Percentiles rank a stretch among this genome's conserved stretches.
These are phyloP conservation scores for Ostrea edulis DNA, from an alignment of 1,140 invertebrate species.

Conservation along the genomic window DNA sequence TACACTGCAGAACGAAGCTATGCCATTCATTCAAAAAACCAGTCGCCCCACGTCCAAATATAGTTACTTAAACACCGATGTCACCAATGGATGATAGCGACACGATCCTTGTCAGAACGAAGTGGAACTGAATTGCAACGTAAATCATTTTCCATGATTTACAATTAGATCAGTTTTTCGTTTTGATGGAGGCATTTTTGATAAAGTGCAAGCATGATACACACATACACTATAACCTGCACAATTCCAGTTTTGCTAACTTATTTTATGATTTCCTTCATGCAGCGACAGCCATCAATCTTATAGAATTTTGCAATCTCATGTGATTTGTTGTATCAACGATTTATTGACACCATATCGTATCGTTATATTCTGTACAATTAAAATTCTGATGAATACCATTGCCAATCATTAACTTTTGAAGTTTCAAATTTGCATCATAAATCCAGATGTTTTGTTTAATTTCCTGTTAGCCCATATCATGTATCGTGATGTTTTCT, in stretches of 20 bases:
- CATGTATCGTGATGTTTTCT: too few species aligned
- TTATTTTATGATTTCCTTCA: not conserved
- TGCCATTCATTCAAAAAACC: conserved; percentile 15
- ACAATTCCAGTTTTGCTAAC: not conserved
- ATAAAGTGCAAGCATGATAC: not conserved
- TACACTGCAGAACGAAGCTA: not conserved
- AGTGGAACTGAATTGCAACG: not conserved
- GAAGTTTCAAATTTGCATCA: too few species aligned
- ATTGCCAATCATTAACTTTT: too few species aligned
- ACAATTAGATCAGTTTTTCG: not conserved
- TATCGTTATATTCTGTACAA: too few species aligned
- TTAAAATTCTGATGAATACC: too few species aligned
- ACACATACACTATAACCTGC: too few species aligned
- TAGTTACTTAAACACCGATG: not conserved
- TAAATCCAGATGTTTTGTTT: too few species aligned
- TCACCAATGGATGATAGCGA: not conserved
- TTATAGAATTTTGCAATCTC: conserved; percentile 17
- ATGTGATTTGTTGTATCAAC: conserved; percentile 27
- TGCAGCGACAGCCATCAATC: not conserved
- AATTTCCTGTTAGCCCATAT: too few species aligned
- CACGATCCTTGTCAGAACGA: not conserved
- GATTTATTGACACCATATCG: conserved; percentile 2
- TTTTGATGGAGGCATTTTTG: not conserved
- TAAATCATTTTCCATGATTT: not conserved
- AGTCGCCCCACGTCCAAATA: too few species aligned